These are phyloP conservation scores for Diplolepis rosae DNA, from an alignment of 2,888 invertebrate genomes.

Conservation along the genomic window DNA sequence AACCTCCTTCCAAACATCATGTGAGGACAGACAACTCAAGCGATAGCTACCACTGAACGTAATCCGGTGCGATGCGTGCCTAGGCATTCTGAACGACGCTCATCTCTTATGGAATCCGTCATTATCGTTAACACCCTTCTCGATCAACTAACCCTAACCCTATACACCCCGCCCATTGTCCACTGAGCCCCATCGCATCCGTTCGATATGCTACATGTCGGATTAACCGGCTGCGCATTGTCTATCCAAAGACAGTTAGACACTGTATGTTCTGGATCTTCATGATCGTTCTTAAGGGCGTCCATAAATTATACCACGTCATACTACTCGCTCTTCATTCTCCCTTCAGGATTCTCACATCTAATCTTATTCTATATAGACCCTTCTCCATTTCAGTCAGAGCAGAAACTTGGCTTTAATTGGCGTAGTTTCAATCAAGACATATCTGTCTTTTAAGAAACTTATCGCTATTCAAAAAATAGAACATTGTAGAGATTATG, in stretches of 20 bases:
- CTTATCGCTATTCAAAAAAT: no score
- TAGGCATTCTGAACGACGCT: constrained; percentile 63
- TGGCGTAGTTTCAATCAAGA: not conserved
- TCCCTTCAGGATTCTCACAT: not conserved
- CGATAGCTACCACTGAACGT: constrained; percentile 56
- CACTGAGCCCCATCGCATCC: constrained; percentile 26
- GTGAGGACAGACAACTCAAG: constrained; percentile 44
- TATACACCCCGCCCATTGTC: constrained; percentile 32
- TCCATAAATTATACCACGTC: constrained; percentile 27
- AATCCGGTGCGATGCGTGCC: constrained; percentile 64
- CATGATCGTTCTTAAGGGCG: constrained; percentile 30
- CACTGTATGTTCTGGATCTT: constrained; percentile 25
- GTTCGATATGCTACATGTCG: constrained; percentile 29
- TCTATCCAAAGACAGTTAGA: constrained; percentile 26
- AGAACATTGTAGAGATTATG: no score
- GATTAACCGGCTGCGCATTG: constrained; percentile 30
- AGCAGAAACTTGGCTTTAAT: constrained; percentile 1
- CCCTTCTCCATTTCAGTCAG: constrained; percentile 7
- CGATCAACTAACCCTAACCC: constrained; percentile 29
- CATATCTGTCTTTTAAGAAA: not conserved
- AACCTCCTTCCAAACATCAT: constrained; percentile 26
- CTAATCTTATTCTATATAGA: not conserved
- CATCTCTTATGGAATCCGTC: constrained; percentile 61
- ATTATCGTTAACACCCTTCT: constrained; percentile 60
- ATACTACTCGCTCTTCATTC: constrained; percentile 14